Evolutionary conservation across 2,888 invertebrate species (phyloP).

Genomic region (Tridacna crocea): DNA sequence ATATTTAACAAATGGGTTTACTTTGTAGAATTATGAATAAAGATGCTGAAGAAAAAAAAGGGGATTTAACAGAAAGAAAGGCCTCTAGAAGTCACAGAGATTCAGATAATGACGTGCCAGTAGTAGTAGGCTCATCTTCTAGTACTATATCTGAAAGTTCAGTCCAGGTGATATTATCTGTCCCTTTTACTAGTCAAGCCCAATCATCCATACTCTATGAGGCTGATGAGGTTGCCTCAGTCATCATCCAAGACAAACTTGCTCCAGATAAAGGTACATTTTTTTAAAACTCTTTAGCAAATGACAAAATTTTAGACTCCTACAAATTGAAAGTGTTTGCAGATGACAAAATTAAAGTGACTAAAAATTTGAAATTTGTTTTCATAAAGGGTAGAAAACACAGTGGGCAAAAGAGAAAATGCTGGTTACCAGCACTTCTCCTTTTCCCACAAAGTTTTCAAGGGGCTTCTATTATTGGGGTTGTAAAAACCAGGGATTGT

Average conservation of each 20-base stretch:
- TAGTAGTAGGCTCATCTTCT: background rate
- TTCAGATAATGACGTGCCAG: background rate
- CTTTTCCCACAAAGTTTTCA: slow-evolving; percentile 5
- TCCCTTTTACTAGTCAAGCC: background rate
- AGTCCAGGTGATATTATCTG: slow-evolving; percentile 7
- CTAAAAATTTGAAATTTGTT: no score
- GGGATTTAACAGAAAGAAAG: background rate
- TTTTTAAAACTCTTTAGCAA: no score
- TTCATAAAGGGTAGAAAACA: background rate
- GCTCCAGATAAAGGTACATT: no score
- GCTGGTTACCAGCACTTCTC: background rate
- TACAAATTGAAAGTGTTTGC: no score
- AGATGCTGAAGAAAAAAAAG: background rate
- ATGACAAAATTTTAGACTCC: no score
- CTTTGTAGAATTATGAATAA: background rate
- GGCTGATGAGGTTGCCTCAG: no score
- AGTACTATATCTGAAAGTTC: background rate
- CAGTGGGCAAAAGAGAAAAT: background rate
- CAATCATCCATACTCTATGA: no score
- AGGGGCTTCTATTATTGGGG: no score
- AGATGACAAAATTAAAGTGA: no score
- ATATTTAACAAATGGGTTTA: no score
- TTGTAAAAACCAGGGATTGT: no score
- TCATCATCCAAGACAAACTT: no score
- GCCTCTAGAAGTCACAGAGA: background rate